Percentiles rank a stretch among this genome's conserved stretches.
These are phyloP conservation scores for Eristalinus sepulchralis DNA, from an alignment of 2,888 invertebrate species.

Conservation along the genomic window DNA sequence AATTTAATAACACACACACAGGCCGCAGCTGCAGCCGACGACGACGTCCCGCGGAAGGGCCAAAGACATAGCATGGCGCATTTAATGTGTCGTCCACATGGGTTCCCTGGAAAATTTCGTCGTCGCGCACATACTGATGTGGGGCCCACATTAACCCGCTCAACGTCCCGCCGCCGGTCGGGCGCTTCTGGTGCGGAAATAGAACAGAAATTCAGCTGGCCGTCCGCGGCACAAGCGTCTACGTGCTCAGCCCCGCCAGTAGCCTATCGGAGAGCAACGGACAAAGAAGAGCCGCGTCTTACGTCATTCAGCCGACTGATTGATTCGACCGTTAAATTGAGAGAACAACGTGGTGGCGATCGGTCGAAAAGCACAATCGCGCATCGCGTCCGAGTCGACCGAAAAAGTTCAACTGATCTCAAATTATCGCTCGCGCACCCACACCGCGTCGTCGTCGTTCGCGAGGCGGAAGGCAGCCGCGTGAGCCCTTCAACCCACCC, in stretches of 20 bases:
- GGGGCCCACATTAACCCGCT: neutral
- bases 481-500: slow-evolving; percentile 4
- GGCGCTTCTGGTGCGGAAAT: slow-evolving; percentile 49
- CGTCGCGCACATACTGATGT: neutral
- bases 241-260: slow-evolving; percentile 34
- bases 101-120: slow-evolving; percentile 37
- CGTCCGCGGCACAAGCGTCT: slow-evolving; percentile 17
- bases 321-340: slow-evolving; percentile 61
- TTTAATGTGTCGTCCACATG: neutral
- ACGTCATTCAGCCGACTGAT: slow-evolving; percentile 54
- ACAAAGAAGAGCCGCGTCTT: slow-evolving; percentile 54
- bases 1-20: slow-evolving; percentile 53
- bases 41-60: neutral
- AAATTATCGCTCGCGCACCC: slow-evolving; percentile 40
- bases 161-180: neutral
- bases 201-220: slow-evolving; percentile 52
- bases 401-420: slow-evolving; percentile 63
- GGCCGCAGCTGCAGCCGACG: neutral
- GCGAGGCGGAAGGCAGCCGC: neutral
- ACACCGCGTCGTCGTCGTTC: neutral
- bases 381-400: slow-evolving; percentile 14
- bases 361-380: neutral
- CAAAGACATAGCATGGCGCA: neutral
- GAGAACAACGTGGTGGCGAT: neutral
- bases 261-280: slow-evolving; percentile 58